Percentiles rank a stretch among this genome's conserved stretches.
Evolutionary conservation across 2,113 vertebrate genomes (phyloP).

Genomic region (Collichthys lucidus): DNA sequence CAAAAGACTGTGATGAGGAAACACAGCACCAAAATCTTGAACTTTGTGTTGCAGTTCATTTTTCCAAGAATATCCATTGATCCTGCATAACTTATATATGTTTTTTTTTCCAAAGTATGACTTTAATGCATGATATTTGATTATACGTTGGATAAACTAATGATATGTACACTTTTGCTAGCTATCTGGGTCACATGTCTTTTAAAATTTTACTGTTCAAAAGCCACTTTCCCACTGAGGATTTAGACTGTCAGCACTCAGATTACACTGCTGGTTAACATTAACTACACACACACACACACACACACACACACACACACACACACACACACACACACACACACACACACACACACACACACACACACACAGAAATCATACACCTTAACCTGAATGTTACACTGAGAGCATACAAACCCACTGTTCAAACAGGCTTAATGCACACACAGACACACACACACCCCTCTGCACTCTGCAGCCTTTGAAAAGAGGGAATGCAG

Average conservation of each 20-base stretch:
- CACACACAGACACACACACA: slow-evolving; percentile 25
- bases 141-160: slow-evolving; percentile 56
- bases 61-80: slow-evolving; percentile 29
- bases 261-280: slow-evolving; percentile 61
- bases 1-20: slow-evolving; percentile 1
- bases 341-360: not conserved
- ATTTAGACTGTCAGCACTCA: slow-evolving; percentile 68
- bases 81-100: slow-evolving; percentile 8
- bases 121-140: slow-evolving; percentile 47
- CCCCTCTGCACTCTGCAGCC: slow-evolving; percentile 3
- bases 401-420: slow-evolving; percentile 22
- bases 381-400: slow-evolving; percentile 40
- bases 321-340: no score
- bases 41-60: slow-evolving; percentile 25
- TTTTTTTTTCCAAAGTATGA: slow-evolving; percentile 35
- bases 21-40: not conserved
- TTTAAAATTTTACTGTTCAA: slow-evolving; percentile 44
- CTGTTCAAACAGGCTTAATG: slow-evolving; percentile 54
- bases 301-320: not conserved
- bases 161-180: slow-evolving; percentile 50
- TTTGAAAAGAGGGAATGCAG: slow-evolving; percentile 45
- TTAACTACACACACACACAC: slow-evolving; percentile 31
- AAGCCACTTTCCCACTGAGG: slow-evolving; percentile 57
- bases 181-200: slow-evolving; percentile 42
- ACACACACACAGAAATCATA: slow-evolving; percentile 23